phyloP scores from a whole-genome alignment of 2,888 invertebrate genomes.

The Poecilus cupreus region DNA sequence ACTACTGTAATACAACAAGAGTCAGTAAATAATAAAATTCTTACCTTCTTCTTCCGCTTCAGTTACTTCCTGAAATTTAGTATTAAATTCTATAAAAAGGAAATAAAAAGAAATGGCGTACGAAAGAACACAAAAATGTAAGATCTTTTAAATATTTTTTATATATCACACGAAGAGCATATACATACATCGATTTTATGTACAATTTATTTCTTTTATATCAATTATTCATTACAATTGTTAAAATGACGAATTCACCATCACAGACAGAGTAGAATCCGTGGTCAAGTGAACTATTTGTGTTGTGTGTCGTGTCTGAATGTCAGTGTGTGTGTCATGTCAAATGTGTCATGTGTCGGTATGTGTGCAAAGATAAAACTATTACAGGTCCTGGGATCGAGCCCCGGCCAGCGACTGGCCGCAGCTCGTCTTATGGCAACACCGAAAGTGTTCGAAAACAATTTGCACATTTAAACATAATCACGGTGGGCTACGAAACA shows the following conservation, averaged over 20 bases:
- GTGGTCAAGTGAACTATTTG: constrained; percentile 41
- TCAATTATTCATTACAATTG: constrained; percentile 66
- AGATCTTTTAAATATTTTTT: constrained; percentile 71
- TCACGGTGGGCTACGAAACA: constrained; percentile 50
- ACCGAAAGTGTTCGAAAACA: constrained; percentile 45
- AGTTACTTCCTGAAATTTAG: too few species aligned
- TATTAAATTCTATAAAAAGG: too few species aligned
- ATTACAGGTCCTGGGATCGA: constrained; percentile 59
- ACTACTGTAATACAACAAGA: too few species aligned
- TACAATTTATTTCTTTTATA: constrained; percentile 68
- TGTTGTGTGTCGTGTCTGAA: constrained; percentile 49
- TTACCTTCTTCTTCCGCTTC: too few species aligned
- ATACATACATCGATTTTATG: constrained; percentile 73
- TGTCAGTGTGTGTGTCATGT: constrained; percentile 51
- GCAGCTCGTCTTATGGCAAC: constrained; percentile 53
- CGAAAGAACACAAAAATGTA: constrained; percentile 61
- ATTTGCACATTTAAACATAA: constrained; percentile 42
- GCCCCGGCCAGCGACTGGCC: not conserved
- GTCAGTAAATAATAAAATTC: too few species aligned
- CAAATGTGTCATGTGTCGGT: constrained; percentile 40
- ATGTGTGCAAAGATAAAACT: constrained; percentile 58
- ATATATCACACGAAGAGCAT: constrained; percentile 74
- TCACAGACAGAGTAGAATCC: constrained; percentile 57
- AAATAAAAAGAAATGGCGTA: not conserved
- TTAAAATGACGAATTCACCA: constrained; percentile 57